Base-by-base conservation (phyloP, 2,797 vertebrate genomes). In the Takifugu rubripes region DNA sequence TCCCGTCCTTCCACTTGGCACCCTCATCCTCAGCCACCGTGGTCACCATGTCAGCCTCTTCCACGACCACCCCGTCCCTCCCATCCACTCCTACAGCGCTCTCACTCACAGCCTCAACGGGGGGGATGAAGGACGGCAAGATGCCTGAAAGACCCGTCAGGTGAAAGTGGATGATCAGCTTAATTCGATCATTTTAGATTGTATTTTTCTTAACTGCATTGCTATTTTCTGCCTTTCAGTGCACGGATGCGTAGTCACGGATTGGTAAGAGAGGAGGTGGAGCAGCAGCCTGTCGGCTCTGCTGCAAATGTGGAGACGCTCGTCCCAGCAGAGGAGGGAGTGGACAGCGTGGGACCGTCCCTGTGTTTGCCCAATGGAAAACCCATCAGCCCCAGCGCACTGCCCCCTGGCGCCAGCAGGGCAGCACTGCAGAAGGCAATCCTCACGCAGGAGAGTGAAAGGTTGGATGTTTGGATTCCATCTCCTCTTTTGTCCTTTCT, bases 391-490 rank as follows among this genome's bases (percentile, higher is more conserved):
- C 92, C 95, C 0, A 88, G 92, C 9, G 94, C 94, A 15, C 87
- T 97, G 62, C 94, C 93, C 0, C 77, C 90, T 0, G 94, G 94
- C 5, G 88, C 93, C 12, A 93, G 91, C 74, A 92, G 93, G 25
- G 92, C 93, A 11, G 89, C 93, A 16, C 90, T 96, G 56, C 93
- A 96, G 79, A 94, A 94, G 71, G 94, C 94, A 12, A 89, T 97
- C 55, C 89, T 95, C 49, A 92, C 91, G 15, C 95, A 96, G 79
- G 95, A 96, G 67, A 90, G 92, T 0, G 95, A 97, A 76, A 92
- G 93, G 95, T 95, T 6, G 26, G 72, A 21, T 17, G 46, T 52
- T 8, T 17, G 12, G 15, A 49, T 58, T 54, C 42, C 36, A 40
- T 40, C 14, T 40, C 14, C 12, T 46, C 10, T 46, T n/a, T 46